Evolutionary conservation across 2,888 invertebrate species (phyloP).

Genomic region (Drosophila borborema): DNA sequence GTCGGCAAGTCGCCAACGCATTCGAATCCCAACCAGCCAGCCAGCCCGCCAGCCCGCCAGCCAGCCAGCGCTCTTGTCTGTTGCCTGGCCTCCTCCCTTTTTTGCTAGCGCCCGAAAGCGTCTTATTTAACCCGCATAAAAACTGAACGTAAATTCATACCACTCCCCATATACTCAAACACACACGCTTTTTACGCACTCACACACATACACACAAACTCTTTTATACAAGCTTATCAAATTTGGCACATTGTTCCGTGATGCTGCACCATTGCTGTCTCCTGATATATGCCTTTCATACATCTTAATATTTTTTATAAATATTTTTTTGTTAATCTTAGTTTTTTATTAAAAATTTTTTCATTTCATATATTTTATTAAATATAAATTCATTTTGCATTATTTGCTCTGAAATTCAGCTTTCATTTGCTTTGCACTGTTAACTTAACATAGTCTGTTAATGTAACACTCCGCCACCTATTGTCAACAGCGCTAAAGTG

Average conservation of each 20-base stretch:
- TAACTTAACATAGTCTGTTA: conserved; percentile 36
- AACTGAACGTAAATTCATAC: conserved; percentile 26
- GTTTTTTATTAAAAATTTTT: conserved; percentile 3
- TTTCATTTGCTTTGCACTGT: not conserved
- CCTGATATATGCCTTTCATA: not conserved
- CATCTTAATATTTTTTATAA: not conserved
- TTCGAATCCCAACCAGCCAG: conserved; percentile 3
- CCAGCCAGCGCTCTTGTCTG: not conserved
- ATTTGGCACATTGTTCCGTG: conserved; percentile 60
- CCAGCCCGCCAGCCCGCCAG: not conserved
- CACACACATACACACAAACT: not conserved
- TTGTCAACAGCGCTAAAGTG: conserved; percentile 20
- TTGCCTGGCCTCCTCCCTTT: not conserved
- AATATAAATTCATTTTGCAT: not conserved
- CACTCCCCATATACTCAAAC: conserved; percentile 1
- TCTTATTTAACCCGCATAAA: conserved; percentile 73
- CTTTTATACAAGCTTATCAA: conserved; percentile 35
- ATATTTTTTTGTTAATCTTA: not conserved
- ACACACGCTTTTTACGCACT: conserved; percentile 3
- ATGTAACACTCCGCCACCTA: conserved; percentile 26
- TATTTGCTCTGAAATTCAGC: not conserved
- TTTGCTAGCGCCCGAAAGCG: conserved; percentile 15
- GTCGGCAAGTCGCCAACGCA: conserved; percentile 52
- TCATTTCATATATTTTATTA: conserved; percentile 3
- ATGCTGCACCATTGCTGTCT: not conserved